These are phyloP conservation scores for Diarsia mendica DNA, from an alignment of 2,888 invertebrate genomes.

Conservation along the genomic window DNA sequence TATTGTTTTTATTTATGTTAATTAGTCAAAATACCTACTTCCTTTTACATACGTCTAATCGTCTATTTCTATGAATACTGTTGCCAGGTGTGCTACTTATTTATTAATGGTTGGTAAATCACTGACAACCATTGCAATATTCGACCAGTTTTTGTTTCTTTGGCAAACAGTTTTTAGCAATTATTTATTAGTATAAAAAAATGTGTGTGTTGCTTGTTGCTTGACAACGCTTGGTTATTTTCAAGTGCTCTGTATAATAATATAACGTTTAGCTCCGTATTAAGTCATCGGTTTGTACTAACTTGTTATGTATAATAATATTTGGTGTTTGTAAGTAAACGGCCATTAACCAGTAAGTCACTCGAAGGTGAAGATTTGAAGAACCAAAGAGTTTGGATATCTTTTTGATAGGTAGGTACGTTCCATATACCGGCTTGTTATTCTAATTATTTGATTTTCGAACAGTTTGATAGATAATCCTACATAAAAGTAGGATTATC, in stretches of 20 bases:
- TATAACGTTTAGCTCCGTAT: constrained; percentile 57
- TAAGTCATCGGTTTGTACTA: constrained; percentile 48
- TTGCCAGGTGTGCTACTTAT: constrained; percentile 76
- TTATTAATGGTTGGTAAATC: constrained; percentile 74
- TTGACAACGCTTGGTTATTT: constrained; percentile 51
- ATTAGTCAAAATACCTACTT: constrained; percentile 33
- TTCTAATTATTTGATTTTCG: constrained; percentile 4
- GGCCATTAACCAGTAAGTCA: constrained; percentile 10
- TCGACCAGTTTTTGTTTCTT: constrained; percentile 55
- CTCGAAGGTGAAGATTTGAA: constrained; percentile 19
- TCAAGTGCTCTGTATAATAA: constrained; percentile 55
- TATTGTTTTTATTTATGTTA: constrained; percentile 55
- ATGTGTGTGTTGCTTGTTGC: constrained; percentile 11
- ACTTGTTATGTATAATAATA: constrained; percentile 4
- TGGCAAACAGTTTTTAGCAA: constrained; percentile 38
- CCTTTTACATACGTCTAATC: too few species aligned
- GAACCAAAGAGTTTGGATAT: not conserved
- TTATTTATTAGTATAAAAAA: constrained; percentile 35
- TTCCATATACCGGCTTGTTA: constrained; percentile 5
- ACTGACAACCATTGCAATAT: constrained; percentile 66
- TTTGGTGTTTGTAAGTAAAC: constrained; percentile 34
- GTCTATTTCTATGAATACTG: constrained; percentile 72
- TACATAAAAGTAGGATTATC: too few species aligned
- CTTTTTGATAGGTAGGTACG: constrained; percentile 16
- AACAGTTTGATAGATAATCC: not conserved